These are phyloP conservation scores for Balearica regulorum DNA, from an alignment of 2,797 vertebrate species.

Conservation along the genomic window DNA sequence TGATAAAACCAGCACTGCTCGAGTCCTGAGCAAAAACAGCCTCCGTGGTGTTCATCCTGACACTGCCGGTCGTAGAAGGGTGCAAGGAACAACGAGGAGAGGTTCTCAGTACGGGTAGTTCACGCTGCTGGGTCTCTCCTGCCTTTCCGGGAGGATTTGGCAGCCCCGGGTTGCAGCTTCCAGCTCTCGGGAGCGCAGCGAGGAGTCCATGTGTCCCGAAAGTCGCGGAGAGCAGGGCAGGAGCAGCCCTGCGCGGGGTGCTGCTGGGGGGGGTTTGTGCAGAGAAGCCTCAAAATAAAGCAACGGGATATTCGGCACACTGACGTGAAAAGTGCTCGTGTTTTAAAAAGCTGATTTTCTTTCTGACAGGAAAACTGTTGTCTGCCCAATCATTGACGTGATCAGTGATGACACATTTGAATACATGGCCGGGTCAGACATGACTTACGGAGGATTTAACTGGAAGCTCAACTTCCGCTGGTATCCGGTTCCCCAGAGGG, in stretches of 20 bases:
- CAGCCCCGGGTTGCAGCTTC: not conserved
- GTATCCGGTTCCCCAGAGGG: slow-evolving; percentile 96
- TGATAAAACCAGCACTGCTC: not conserved
- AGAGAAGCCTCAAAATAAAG: not conserved
- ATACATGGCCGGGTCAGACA: slow-evolving; percentile 98
- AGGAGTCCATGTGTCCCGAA: not conserved
- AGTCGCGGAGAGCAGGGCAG: not conserved
- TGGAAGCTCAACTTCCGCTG: slow-evolving; percentile 99
- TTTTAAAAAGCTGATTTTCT: no score
- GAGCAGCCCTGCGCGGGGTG: not conserved
- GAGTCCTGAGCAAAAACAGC: no score
- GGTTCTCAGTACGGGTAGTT: accelerated
- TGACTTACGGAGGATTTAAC: slow-evolving; percentile 98
- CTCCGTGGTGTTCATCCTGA: not conserved
- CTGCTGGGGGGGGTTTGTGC: not conserved
- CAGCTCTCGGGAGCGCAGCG: not conserved
- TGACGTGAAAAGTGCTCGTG: no score
- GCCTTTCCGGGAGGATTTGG: not conserved
- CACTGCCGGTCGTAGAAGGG: accelerated
- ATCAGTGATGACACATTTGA: slow-evolving; percentile 98
- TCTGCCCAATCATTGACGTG: slow-evolving; percentile 89
- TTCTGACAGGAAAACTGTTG: slow-evolving; percentile 79
- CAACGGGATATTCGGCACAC: no score
- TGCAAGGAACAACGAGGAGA: not conserved
- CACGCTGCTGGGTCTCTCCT: not conserved